These are phyloP conservation scores for Mastacembelus armatus DNA, from an alignment of 2,797 vertebrate species.

Conservation along the genomic window DNA sequence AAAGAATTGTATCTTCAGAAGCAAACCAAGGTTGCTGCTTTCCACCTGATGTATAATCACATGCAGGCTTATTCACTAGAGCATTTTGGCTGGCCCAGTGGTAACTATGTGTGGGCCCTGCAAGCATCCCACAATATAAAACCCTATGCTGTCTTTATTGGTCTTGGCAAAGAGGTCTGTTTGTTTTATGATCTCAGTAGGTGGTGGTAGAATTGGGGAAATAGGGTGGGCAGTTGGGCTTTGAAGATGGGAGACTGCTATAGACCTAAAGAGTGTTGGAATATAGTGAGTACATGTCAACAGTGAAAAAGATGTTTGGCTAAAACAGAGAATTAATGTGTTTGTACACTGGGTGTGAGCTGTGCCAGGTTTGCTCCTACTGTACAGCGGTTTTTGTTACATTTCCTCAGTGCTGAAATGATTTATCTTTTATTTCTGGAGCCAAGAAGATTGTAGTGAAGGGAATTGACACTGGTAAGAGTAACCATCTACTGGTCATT, in stretches of 20 bases:
- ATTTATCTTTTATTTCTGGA: slow-evolving; percentile 20
- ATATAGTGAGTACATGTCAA: slow-evolving; percentile 41
- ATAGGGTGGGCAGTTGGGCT: slow-evolving; percentile 10
- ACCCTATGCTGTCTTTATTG: slow-evolving; percentile 49
- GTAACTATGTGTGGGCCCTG: slow-evolving; percentile 13
- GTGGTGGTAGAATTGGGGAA: slow-evolving; percentile 11
- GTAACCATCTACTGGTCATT: neutral
- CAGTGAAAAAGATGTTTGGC: slow-evolving; percentile 42
- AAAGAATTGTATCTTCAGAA: slow-evolving; percentile 58
- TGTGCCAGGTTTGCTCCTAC: slow-evolving; percentile 5
- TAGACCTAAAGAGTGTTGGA: slow-evolving; percentile 34
- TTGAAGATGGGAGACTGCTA: slow-evolving; percentile 42
- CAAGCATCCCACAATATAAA: slow-evolving; percentile 16
- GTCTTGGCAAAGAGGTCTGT: slow-evolving; percentile 46
- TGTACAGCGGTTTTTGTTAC: slow-evolving; percentile 15
- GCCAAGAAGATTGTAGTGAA: slow-evolving; percentile 24
- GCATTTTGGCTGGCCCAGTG: slow-evolving; percentile 22
- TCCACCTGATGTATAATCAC: slow-evolving; percentile 51
- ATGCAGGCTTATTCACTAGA: slow-evolving; percentile 40
- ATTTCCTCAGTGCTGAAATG: slow-evolving; percentile 32
- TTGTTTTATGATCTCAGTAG: slow-evolving; percentile 56
- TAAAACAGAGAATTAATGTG: slow-evolving; percentile 12
- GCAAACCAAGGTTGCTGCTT: slow-evolving; percentile 29
- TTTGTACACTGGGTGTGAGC: slow-evolving; percentile 3
- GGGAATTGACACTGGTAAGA: slow-evolving; percentile 12